phyloP scores from a whole-genome alignment of 1,140 invertebrate genomes.

The Thalassaphorura encarpata region DNA sequence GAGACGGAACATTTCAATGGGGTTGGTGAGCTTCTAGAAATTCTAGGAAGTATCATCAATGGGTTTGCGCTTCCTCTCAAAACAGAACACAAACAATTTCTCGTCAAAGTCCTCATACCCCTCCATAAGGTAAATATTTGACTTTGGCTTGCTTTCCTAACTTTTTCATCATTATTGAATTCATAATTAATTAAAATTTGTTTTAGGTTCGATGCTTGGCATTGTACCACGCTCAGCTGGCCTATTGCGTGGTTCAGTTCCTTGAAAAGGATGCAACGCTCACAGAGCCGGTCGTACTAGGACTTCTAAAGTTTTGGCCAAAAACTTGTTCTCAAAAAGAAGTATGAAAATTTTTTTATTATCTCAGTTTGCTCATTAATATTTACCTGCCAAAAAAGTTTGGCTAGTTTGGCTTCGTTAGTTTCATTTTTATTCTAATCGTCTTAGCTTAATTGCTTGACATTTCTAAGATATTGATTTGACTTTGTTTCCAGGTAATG shows the following conservation, averaged over 20 bases:
- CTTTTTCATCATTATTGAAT: background rate
- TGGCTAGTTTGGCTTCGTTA: too few species aligned
- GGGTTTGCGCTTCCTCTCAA: constrained; percentile 96
- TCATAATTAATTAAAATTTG: background rate
- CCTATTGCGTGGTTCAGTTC: constrained; percentile 99
- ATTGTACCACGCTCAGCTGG: constrained; percentile 56
- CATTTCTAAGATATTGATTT: background rate
- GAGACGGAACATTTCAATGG: constrained; percentile 99
- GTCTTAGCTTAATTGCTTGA: too few species aligned
- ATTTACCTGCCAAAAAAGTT: too few species aligned
- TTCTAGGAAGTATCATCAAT: constrained; percentile 97
- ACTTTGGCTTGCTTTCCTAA: background rate
- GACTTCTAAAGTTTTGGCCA: constrained; percentile 97
- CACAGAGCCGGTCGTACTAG: constrained; percentile 91
- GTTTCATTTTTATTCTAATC: too few species aligned
- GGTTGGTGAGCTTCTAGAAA: constrained; percentile 95
- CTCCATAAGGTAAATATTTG: constrained; percentile 87
- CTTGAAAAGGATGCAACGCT: constrained; percentile 95
- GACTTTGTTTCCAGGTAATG: constrained; percentile 61
- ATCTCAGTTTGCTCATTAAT: too few species aligned
- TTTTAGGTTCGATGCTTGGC: constrained; percentile 40
- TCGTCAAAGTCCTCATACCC: constrained; percentile 96
- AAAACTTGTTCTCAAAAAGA: constrained; percentile 99
- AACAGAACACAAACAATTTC: constrained; percentile 94
- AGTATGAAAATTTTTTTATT: constrained; percentile 35